Conservation (phyloP, 23 tunicate species). For the Oikopleura vanhoeffeni region DNA sequence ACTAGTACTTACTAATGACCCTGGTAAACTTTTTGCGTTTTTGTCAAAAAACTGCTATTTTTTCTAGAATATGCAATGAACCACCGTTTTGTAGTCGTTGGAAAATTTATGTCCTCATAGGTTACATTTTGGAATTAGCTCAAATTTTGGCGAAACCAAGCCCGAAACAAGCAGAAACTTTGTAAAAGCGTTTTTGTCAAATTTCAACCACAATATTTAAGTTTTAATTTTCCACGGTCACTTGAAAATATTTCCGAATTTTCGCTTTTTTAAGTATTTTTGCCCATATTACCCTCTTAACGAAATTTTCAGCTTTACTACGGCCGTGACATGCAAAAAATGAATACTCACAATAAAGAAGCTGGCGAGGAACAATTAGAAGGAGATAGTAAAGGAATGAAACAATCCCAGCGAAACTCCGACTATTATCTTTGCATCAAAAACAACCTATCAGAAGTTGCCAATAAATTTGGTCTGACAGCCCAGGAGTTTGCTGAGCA, state of each 20-base stretch:
- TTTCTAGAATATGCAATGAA: too few relatives aligned
- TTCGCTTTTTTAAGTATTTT: slow-evolving; percentile 55
- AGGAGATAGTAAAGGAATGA: not conserved
- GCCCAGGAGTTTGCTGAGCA: slow-evolving; percentile 85
- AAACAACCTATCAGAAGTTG: slow-evolving; percentile 44
- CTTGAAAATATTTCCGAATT: slow-evolving; percentile 21
- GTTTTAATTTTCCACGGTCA: not conserved
- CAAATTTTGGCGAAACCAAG: too few relatives aligned
- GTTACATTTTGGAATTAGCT: too few relatives aligned
- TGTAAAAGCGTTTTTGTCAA: too few relatives aligned
- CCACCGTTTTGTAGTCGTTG: too few relatives aligned
- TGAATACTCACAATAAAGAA: slow-evolving; percentile 28
- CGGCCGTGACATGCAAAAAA: slow-evolving; percentile 80
- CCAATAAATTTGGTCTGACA: slow-evolving; percentile 87
- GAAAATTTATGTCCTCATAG: too few relatives aligned
- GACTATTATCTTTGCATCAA: not conserved
- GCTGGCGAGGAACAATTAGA: not conserved
- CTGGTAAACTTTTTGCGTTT: too few relatives aligned
- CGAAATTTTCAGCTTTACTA: slow-evolving; percentile 61
- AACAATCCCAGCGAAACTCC: slow-evolving; percentile 8
- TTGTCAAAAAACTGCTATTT: too few relatives aligned
- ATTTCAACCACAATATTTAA: not conserved
- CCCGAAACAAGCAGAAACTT: too few relatives aligned
- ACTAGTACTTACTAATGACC: too few relatives aligned
- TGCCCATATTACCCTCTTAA: slow-evolving; percentile 41